Percentiles rank a stretch among this genome's conserved stretches.
Conservation (phyloP, 2,113 vertebrate genomes). For the Callipepla squamata region DNA sequence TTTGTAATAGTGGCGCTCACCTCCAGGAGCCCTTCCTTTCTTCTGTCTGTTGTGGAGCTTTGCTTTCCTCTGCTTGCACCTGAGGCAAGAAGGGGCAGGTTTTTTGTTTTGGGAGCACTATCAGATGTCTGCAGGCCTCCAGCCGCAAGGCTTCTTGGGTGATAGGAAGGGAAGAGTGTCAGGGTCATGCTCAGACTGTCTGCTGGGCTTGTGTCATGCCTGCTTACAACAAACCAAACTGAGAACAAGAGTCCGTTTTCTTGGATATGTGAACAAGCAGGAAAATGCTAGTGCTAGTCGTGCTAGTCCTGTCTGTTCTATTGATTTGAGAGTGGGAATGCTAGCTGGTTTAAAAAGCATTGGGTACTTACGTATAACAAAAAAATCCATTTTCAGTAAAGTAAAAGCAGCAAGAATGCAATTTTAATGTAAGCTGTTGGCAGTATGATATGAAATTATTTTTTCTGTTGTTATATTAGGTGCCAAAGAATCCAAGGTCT, state of each 20-base stretch:
- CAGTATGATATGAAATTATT: slow-evolving; percentile 53
- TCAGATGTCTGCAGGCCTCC: neutral
- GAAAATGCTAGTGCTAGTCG: neutral
- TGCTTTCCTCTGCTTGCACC: neutral
- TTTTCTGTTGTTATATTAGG: slow-evolving; percentile 55
- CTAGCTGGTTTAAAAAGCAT: neutral
- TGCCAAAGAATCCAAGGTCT: slow-evolving; percentile 67
- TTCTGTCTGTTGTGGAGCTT: neutral
- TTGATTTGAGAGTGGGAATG: neutral
- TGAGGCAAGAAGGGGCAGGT: neutral
- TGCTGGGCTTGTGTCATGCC: neutral
- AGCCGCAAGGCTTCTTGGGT: neutral
- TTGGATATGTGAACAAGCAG: neutral
- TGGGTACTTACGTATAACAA: neutral
- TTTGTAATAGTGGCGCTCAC: neutral
- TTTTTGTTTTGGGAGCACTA: neutral
- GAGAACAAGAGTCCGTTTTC: neutral
- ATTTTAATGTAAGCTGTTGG: slow-evolving; percentile 48
- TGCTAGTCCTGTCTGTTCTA: neutral
- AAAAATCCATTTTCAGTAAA: slow-evolving; percentile 35
- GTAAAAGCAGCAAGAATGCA: slow-evolving; percentile 44
- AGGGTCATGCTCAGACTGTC: neutral
- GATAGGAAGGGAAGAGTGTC: neutral
- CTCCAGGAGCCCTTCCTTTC: neutral
- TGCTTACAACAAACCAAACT: neutral